Evolutionary conservation across 2,888 invertebrate genomes (phyloP).

Genomic region (Drosophila fulvimacula): DNA sequence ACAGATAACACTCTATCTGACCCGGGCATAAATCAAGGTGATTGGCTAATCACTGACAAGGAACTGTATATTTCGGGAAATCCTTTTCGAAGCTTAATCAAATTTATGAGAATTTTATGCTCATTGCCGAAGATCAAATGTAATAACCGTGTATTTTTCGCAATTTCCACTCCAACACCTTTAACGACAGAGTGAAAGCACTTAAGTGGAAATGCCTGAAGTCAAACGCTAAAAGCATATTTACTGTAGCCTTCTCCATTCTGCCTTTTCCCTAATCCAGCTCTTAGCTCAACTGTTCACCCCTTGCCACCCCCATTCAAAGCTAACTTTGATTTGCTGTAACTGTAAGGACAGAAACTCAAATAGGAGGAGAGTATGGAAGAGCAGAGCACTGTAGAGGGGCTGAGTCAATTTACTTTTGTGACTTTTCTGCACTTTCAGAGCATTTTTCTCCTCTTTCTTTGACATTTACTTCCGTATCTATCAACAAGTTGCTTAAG

Average conservation of each 20-base stretch:
- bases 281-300: conserved; percentile 2
- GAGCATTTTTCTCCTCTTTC: conserved; percentile 53
- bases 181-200: conserved; percentile 68
- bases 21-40: conserved; percentile 59
- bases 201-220: conserved; percentile 77
- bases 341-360: conserved; percentile 13
- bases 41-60: conserved; percentile 7
- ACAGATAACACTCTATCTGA: not conserved
- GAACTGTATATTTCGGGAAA: not conserved
- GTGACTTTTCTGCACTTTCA: conserved; percentile 49
- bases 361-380: conserved; percentile 11
- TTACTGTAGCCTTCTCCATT: conserved; percentile 51
- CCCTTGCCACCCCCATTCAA: conserved; percentile 22
- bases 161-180: conserved; percentile 70
- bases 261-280: conserved; percentile 10
- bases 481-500: conserved; percentile 79
- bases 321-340: conserved; percentile 40
- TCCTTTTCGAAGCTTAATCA: conserved; percentile 57
- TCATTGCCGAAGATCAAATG: conserved; percentile 67
- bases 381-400: conserved; percentile 17
- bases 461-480: conserved; percentile 72
- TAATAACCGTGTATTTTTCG: conserved; percentile 69
- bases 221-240: conserved; percentile 75
- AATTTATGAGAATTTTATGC: conserved; percentile 79
- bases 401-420: conserved; percentile 66